Conservation (phyloP, 2,888 invertebrate species). For the Caenorhabditis sp. region DNA sequence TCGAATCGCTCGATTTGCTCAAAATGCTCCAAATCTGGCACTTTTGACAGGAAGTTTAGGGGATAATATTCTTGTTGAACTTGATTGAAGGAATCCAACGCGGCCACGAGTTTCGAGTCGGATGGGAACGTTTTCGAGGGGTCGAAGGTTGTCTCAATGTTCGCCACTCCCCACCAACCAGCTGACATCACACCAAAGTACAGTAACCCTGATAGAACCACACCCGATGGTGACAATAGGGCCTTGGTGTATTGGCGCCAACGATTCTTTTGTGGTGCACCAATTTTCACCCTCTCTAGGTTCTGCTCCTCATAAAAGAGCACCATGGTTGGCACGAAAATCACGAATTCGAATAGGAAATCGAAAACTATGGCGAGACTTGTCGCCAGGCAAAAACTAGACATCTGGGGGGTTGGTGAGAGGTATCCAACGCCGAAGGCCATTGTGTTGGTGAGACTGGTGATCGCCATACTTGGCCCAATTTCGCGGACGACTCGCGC, state of each 20-base stretch:
- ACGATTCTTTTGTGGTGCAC: not conserved
- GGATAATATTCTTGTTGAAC: constrained; percentile 62
- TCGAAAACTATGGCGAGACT: constrained; percentile 63
- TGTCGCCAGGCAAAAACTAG: constrained; percentile 65
- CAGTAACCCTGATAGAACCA: constrained; percentile 40
- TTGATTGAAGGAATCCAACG: constrained; percentile 50
- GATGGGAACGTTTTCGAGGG: constrained; percentile 67
- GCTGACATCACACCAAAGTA: constrained; percentile 42
- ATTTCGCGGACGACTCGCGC: constrained; percentile 46
- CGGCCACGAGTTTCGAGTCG: constrained; percentile 56
- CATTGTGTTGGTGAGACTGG: constrained; percentile 53
- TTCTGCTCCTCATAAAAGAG: constrained; percentile 47
- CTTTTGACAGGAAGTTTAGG: constrained; percentile 59
- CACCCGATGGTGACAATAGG: constrained; percentile 48
- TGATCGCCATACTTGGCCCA: constrained; percentile 56
- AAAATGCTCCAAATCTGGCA: constrained; percentile 52
- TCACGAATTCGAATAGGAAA: constrained; percentile 62
- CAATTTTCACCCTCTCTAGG: not conserved
- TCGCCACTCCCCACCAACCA: constrained; percentile 49
- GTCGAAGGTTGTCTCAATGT: constrained; percentile 60
- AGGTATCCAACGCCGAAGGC: constrained; percentile 57
- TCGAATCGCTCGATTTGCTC: constrained; percentile 42
- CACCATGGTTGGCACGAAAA: constrained; percentile 59
- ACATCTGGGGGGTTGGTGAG: constrained; percentile 58
- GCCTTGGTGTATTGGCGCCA: constrained; percentile 34